Conservation (phyloP, 2,113 vertebrate genomes). For the Mirounga angustirostris region DNA sequence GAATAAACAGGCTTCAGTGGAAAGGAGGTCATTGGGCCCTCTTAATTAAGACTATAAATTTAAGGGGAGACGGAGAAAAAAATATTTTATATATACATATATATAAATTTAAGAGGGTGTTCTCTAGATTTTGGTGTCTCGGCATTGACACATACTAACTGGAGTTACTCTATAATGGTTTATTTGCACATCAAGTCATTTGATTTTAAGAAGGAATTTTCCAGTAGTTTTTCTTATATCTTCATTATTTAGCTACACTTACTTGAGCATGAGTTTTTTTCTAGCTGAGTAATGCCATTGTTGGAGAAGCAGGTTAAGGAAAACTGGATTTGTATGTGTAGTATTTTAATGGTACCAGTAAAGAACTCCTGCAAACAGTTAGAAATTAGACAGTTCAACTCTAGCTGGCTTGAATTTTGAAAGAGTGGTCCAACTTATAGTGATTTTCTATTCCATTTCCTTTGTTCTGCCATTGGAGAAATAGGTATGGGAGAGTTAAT, state of each 20-base stretch:
- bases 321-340: background rate
- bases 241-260: background rate
- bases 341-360: background rate
- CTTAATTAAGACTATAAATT: background rate
- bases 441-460: background rate
- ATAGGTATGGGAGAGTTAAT: background rate
- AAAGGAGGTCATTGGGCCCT: background rate
- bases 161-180: background rate
- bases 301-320: background rate
- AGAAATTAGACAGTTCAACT: background rate
- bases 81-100: background rate
- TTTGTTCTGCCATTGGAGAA: background rate
- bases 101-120: background rate
- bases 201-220: slow-evolving; percentile 9
- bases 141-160: background rate
- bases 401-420: background rate
- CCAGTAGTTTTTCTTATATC: background rate
- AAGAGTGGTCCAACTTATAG: background rate
- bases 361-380: background rate
- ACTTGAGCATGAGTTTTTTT: background rate
- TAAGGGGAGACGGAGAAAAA: background rate
- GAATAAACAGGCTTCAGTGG: background rate
- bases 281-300: background rate
- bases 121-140: background rate
- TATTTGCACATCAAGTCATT: background rate